Conservation (phyloP, 2,888 invertebrate genomes). For the Halictus ligatus region DNA sequence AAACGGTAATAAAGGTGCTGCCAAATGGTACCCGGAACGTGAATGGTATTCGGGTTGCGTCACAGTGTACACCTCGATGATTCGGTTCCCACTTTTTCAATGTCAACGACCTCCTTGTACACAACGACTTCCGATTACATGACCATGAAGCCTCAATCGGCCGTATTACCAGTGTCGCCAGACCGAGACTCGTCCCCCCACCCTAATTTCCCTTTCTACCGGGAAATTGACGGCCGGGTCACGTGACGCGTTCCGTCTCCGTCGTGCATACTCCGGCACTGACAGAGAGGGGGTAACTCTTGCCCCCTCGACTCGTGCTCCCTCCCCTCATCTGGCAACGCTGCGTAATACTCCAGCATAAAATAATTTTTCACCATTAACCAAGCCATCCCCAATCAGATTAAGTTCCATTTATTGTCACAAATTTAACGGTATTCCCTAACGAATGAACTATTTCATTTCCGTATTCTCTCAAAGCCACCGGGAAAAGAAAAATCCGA, state of each 20-base stretch:
- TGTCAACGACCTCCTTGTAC: slow-evolving; percentile 52
- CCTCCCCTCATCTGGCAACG: too few relatives aligned
- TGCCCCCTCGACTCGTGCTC: too few relatives aligned
- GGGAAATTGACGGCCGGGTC: too few relatives aligned
- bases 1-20: background rate
- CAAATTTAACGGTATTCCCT: background rate
- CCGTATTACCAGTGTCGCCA: background rate
- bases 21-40: background rate
- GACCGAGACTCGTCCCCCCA: too few relatives aligned
- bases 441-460: background rate
- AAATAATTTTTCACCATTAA: slow-evolving; percentile 46
- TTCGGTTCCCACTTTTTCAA: slow-evolving; percentile 40
- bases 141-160: slow-evolving; percentile 31
- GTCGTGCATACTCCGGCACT: too few relatives aligned
- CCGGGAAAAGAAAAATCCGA: background rate
- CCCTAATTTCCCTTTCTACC: too few relatives aligned
- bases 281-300: too few relatives aligned
- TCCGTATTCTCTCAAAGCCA: background rate
- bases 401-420: background rate
- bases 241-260: too few relatives aligned
- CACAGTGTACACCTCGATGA: slow-evolving; percentile 22
- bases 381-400: background rate
- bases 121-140: slow-evolving; percentile 28
- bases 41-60: slow-evolving; percentile 52
- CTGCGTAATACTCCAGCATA: slow-evolving; percentile 5